Evolutionary conservation across 2,888 invertebrate genomes (phyloP), one percentile per base, ranked within the genome.

Genomic region (Hoplodrina ambigua): DNA sequence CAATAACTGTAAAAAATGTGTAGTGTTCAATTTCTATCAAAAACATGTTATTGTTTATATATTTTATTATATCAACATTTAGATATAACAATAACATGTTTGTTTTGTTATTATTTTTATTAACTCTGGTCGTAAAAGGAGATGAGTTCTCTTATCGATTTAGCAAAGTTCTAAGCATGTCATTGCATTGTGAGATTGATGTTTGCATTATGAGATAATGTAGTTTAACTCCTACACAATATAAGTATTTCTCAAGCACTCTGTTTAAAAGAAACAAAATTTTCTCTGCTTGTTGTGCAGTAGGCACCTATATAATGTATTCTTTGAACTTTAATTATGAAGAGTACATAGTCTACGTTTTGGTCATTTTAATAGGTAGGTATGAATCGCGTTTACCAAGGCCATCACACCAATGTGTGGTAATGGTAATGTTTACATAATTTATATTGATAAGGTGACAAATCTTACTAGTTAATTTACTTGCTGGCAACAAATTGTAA

Each of bases 11-110:
- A 44, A 4, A 74, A 74, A 75, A 33, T 67, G 30, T 50, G 8
- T 62, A 49, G 25, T 41, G 10, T 10, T 77, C 13, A 52, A 52
- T 52, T 54, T 2, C 5, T 56, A 59, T 76, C 17, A 77, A 55
- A 60, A 65, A 67, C 54, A 70, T 77, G 53, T 81, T 81, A 37
- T 78, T 77, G 58, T 81, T 64, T 60, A 62, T 50, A 68, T n/a
- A 33, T 25, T 20, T 61, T 60, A 41, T 49, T 49, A 61, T 61
- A 20, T 50, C 13, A 44, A 44, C 6, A 37, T 44, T 54, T 73
- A 59, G 25, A 17, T 46, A 55, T 50, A 56, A 62, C 46, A 59
- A 52, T 49, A 11, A 10, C 10, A 55, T 49, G 20, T 60, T 25
- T 20, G 11, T 44, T 57, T 57, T 41, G 30, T 46, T 37, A 8